Evolutionary conservation across 2,113 vertebrate species (phyloP).

Genomic region (Nothobranchius furzeri): DNA sequence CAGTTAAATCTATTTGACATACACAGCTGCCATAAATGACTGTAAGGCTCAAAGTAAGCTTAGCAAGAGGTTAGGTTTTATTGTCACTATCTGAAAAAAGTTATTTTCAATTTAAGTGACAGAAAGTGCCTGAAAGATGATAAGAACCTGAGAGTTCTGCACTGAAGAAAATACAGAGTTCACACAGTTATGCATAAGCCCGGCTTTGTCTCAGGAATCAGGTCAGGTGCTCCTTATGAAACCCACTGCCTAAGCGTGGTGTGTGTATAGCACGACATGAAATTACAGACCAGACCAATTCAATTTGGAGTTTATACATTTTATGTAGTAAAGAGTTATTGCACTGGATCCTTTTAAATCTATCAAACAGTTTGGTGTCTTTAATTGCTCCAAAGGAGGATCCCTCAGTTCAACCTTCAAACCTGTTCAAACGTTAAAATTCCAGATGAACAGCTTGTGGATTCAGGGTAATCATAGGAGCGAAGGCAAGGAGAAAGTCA

Average conservation of each 20-base stretch:
- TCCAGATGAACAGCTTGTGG: slow-evolving; percentile 26
- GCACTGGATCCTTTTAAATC: slow-evolving; percentile 22
- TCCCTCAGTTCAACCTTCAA: slow-evolving; percentile 21
- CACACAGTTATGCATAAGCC: slow-evolving; percentile 25
- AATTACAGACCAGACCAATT: slow-evolving; percentile 23
- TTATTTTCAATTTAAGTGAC: slow-evolving; percentile 50
- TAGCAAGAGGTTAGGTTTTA: slow-evolving; percentile 29
- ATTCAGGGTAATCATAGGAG: slow-evolving; percentile 5
- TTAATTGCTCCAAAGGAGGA: slow-evolving; percentile 8
- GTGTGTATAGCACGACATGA: slow-evolving; percentile 13
- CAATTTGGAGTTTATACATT: slow-evolving; percentile 13
- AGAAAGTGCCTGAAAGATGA: slow-evolving; percentile 43
- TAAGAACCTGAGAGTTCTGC: slow-evolving; percentile 24
- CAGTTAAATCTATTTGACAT: slow-evolving; percentile 40
- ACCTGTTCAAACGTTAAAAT: slow-evolving; percentile 26
- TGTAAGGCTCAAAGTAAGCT: slow-evolving; percentile 22
- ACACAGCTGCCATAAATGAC: slow-evolving; percentile 35
- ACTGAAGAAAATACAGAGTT: slow-evolving; percentile 35
- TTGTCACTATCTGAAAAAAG: slow-evolving; percentile 23
- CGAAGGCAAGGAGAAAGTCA: neutral
- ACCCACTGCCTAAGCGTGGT: slow-evolving; percentile 11
- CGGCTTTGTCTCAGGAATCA: slow-evolving; percentile 30
- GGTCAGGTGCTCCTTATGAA: slow-evolving; percentile 27
- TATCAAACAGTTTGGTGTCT: slow-evolving; percentile 19
- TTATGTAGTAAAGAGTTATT: slow-evolving; percentile 14